Evolutionary conservation across 2,797 vertebrate genomes (phyloP), one percentile per base, ranked within the genome.

Genomic region (Chelidonichthys spinosus): DNA sequence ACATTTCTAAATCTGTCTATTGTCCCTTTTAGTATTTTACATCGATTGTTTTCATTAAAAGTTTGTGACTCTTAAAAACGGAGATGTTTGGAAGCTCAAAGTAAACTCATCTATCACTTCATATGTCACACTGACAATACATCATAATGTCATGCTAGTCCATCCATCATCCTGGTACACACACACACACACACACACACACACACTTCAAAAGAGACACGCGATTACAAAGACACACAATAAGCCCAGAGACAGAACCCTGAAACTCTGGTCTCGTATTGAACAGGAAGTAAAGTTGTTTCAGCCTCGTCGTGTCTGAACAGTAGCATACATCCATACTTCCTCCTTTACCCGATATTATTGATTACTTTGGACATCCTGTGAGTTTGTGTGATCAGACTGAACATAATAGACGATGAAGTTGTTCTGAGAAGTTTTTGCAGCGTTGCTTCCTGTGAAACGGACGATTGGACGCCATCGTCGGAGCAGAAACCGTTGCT

Each of bases 101-200:
- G 35, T 39, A 33, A 72, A 55, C 58, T 82, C 54, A 76, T 87
- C 82, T 59, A 80, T 90, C 85, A 88, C 73, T 69, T 76, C 69
- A 65, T 44, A 61, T 43, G 75, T 55, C 52, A 60, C 56, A 11
- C 52, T 72, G 85, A 79, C 70, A 49, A 52, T 25, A 17, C 63
- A 63, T 79, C 74, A 79, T 69, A 81, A 66, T 56, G 81, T 67
- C 81, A 72, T 74, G 78, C 78, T 43, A 82, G 69, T 78, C 82
- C 7, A 81, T 88, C 79, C 85, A 88, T 89, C 87, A 82, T 40
- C 6, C 74, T 72, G 81, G 79, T 75, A 73, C 60, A 69, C 69
- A 32, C 40, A 50, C 33, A 46, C 61, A 47, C 40, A 35, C 42
- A 46, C 59, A 43, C 39, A 61, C 40, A 61, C 32, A 35, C 32